Conservation (phyloP, 2,888 invertebrate genomes). For the Rhyacophila evoluta region DNA sequence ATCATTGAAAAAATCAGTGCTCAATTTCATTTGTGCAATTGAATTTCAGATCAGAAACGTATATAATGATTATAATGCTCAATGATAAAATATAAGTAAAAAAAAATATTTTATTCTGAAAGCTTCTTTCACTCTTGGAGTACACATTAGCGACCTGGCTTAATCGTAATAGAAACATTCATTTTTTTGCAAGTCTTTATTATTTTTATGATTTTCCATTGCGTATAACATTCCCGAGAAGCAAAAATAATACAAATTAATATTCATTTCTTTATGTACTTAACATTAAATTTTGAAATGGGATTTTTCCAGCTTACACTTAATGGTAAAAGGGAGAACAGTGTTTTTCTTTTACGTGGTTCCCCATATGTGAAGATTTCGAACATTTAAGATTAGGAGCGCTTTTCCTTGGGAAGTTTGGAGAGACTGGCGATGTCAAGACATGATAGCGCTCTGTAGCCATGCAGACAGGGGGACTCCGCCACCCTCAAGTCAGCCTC, state of each 20-base stretch:
- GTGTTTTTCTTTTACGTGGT: constrained; percentile 17
- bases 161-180: too few relatives aligned
- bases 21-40: too few relatives aligned
- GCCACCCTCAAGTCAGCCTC: background rate
- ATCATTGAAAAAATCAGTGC: too few relatives aligned
- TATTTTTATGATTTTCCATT: background rate
- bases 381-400: constrained; percentile 1
- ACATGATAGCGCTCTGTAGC: constrained; percentile 18
- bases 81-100: too few relatives aligned
- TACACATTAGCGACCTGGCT: too few relatives aligned
- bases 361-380: constrained; percentile 9
- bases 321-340: background rate
- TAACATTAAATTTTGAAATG: background rate
- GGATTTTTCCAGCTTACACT: background rate
- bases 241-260: background rate
- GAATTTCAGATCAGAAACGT: too few relatives aligned
- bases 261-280: background rate
- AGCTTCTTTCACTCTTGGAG: too few relatives aligned
- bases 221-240: background rate
- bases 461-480: background rate
- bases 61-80: too few relatives aligned
- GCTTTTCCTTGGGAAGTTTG: background rate
- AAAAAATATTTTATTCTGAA: too few relatives aligned
- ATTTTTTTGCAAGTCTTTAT: too few relatives aligned
- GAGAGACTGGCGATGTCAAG: constrained; percentile 9